Evolutionary conservation across 2,888 invertebrate genomes (phyloP).

Genomic region (Phragmatobia fuliginosa): DNA sequence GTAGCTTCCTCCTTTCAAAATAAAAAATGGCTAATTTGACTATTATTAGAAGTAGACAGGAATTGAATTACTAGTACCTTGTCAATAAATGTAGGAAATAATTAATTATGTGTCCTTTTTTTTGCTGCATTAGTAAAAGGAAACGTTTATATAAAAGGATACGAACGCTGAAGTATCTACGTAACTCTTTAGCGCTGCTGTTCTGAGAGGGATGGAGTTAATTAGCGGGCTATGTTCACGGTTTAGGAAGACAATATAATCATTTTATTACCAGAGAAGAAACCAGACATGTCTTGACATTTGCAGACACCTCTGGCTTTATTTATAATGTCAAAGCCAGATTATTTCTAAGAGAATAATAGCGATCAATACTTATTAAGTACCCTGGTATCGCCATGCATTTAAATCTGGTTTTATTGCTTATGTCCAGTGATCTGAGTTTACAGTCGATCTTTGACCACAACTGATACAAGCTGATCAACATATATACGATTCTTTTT

Average conservation of each 20-base stretch:
- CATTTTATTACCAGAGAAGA: too few species aligned
- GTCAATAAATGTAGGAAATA: conserved; percentile 22
- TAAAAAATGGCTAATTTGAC: conserved; percentile 28
- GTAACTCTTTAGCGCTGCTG: neutral
- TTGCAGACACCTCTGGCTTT: too few species aligned
- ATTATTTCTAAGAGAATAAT: neutral
- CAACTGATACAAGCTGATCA: neutral
- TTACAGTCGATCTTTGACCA: neutral
- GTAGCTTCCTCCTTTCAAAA: conserved; percentile 64
- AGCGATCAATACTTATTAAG: neutral
- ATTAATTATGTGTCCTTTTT: conserved; percentile 16
- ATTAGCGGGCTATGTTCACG: neutral
- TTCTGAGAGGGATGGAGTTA: neutral
- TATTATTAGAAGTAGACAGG: conserved; percentile 28
- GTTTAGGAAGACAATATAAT: neutral
- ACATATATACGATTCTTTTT: neutral
- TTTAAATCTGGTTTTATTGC: neutral
- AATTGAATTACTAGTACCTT: conserved; percentile 15
- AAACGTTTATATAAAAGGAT: conserved; percentile 8
- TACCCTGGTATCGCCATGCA: neutral
- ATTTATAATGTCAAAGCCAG: neutral
- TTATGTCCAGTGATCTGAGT: too few species aligned
- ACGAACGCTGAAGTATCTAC: neutral
- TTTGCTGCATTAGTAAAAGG: neutral
- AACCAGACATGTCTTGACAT: too few species aligned